Percentiles rank a stretch among this genome's conserved stretches.
Conservation (phyloP, 1,140 invertebrate genomes). For the Neodiprion fabricii region DNA sequence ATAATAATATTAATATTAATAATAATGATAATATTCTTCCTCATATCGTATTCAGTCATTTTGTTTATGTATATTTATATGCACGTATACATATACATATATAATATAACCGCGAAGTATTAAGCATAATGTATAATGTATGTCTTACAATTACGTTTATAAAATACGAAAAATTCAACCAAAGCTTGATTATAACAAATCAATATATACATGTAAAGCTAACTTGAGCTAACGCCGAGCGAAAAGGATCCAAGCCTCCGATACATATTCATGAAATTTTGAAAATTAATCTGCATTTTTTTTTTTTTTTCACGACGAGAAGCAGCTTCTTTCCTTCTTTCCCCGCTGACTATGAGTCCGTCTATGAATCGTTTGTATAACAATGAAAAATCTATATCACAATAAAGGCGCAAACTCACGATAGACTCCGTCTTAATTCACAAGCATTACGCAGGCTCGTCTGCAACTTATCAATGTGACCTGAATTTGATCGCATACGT, state of each 20-base stretch:
- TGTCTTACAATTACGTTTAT: neutral
- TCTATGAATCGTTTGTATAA: constrained; percentile 4
- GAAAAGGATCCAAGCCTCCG: neutral
- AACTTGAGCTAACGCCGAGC: neutral
- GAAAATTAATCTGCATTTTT: neutral
- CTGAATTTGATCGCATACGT: too few species aligned
- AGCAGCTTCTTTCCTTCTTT: constrained; percentile 4
- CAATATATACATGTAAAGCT: neutral
- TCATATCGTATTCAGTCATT: constrained; percentile 1
- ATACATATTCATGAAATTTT: neutral
- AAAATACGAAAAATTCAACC: neutral
- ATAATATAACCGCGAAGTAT: neutral
- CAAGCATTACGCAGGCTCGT: neutral
- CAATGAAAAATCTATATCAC: constrained; percentile 16
- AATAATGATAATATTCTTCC: neutral
- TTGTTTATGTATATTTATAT: constrained; percentile 6
- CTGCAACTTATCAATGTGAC: too few species aligned
- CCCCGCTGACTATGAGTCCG: neutral
- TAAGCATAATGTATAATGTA: neutral
- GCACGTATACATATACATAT: neutral
- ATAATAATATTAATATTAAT: neutral
- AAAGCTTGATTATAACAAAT: neutral
- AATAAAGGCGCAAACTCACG: constrained; percentile 20
- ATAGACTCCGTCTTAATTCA: neutral
- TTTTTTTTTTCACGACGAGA: neutral